Evolutionary conservation across 2,888 invertebrate genomes (phyloP), one percentile per base, ranked within the genome.

Genomic region (Acleris laterana): DNA sequence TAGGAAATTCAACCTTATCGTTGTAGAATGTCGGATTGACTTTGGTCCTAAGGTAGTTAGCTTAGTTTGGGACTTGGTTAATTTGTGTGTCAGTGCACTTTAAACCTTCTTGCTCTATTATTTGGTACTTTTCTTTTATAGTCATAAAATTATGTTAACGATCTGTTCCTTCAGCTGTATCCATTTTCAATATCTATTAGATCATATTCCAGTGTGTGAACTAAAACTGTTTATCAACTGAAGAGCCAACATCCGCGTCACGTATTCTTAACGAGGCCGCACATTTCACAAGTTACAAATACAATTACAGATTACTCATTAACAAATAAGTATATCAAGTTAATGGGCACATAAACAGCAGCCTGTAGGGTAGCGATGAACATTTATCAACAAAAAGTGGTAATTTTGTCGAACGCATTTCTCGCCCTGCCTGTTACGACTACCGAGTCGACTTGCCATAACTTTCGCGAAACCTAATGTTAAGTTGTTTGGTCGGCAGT

Each of bases 321-420:
- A 90, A 87, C 90, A 87, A 88, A 83, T 87, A 79, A 86, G 85
- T 90, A 89, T 88, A 88, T 88, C 85, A 87, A 85, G 82, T 86
- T 90, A 90, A 90, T 89, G 86, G 89, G 70, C 84, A 85, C 89
- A 90, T 92, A 90, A 90, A 89, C 85, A 89, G 87, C 90, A 88
- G 81, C 83, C 82, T 83, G 86, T 77, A 77, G 76, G 78, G 75
- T 78, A 75, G 74, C 71, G 78, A 73, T 72, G 78, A 78, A 83
- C 86, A 87, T 90, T 90, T 90, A 89, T 90, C 89, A 89, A 80
- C 89, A 88, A 91, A 90, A 91, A 90, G 83, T 85, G 88, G 87
- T 89, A 87, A 90, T 89, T 89, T 88, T 80, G 83, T 82, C 81
- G 83, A 84, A 84, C 84, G 82, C 84, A 84, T 83, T 85, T 85